These are phyloP conservation scores for Maniola hyperantus DNA, from an alignment of 2,888 invertebrate genomes.

Conservation along the genomic window DNA sequence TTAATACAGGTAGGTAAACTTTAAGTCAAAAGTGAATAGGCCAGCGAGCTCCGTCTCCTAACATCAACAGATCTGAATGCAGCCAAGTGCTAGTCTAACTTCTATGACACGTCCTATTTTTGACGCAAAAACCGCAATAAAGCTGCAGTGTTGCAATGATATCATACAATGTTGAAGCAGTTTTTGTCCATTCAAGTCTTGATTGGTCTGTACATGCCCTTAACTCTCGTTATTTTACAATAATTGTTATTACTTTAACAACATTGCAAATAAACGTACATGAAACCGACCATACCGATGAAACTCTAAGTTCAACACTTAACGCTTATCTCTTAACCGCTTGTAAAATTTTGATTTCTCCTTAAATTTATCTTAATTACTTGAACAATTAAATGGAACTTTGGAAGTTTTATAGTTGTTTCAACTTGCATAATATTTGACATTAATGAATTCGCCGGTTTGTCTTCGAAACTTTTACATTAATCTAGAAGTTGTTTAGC, in stretches of 20 bases:
- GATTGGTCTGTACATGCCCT: too few relatives aligned
- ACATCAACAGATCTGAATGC: too few relatives aligned
- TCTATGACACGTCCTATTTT: too few relatives aligned
- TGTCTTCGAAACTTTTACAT: constrained; percentile 12
- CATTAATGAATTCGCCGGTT: constrained; percentile 8
- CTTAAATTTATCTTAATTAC: constrained; percentile 79
- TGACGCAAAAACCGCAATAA: too few relatives aligned
- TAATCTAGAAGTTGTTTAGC: neutral
- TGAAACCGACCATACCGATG: constrained; percentile 47
- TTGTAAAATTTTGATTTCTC: constrained; percentile 79
- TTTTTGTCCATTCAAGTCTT: too few relatives aligned
- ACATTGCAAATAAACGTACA: constrained; percentile 1
- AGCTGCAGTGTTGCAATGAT: too few relatives aligned
- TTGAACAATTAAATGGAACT: constrained; percentile 70
- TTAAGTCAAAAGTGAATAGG: too few relatives aligned
- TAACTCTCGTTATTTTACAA: neutral
- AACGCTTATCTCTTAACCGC: constrained; percentile 75
- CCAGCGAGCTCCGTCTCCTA: too few relatives aligned
- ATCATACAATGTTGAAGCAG: too few relatives aligned
- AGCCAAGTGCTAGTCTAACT: too few relatives aligned
- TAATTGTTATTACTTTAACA: neutral
- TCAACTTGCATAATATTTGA: constrained; percentile 20
- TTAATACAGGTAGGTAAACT: too few relatives aligned
- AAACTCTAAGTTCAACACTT: constrained; percentile 75
- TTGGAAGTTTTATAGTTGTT: constrained; percentile 57